phyloP scores from a whole-genome alignment of 2,888 invertebrate genomes.

The Ichneumoninae sp. region DNA sequence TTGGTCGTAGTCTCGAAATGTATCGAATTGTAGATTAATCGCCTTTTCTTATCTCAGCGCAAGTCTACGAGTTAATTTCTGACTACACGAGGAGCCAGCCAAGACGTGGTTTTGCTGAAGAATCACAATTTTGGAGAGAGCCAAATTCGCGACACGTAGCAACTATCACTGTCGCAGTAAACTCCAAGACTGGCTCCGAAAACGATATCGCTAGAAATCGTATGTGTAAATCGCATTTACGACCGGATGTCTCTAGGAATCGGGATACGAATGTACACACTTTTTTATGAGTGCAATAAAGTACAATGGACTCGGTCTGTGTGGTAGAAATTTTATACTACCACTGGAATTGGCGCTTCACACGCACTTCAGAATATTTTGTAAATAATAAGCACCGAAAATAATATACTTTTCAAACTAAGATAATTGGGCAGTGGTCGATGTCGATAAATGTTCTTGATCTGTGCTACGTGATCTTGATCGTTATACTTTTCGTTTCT shows the following conservation, averaged over 20 bases:
- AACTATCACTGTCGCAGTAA: conserved; percentile 68
- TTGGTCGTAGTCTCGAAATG: conserved; percentile 2
- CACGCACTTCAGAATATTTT: no score
- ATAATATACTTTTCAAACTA: no score
- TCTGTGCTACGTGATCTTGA: no score
- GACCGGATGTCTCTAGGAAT: conserved; percentile 13
- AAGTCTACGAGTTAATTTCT: conserved; percentile 85
- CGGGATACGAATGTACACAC: neutral
- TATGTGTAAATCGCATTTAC: conserved; percentile 24
- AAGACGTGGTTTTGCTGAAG: conserved; percentile 86
- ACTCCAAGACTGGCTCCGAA: conserved; percentile 78
- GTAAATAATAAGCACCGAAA: no score
- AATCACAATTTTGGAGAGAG: conserved; percentile 53
- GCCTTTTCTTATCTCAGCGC: conserved; percentile 70
- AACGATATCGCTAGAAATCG: conserved; percentile 23
- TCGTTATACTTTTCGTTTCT: no score
- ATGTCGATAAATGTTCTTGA: no score
- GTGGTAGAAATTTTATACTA: neutral
- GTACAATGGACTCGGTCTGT: neutral
- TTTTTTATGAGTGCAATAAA: conserved; percentile 16
- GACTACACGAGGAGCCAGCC: conserved; percentile 85
- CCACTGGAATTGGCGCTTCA: no score
- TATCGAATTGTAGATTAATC: conserved; percentile 4
- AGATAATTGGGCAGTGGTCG: no score
- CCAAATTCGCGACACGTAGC: conserved; percentile 43